Evolutionary conservation across 2,113 vertebrate species (phyloP).

Genomic region (Variabilichromis moorii): DNA sequence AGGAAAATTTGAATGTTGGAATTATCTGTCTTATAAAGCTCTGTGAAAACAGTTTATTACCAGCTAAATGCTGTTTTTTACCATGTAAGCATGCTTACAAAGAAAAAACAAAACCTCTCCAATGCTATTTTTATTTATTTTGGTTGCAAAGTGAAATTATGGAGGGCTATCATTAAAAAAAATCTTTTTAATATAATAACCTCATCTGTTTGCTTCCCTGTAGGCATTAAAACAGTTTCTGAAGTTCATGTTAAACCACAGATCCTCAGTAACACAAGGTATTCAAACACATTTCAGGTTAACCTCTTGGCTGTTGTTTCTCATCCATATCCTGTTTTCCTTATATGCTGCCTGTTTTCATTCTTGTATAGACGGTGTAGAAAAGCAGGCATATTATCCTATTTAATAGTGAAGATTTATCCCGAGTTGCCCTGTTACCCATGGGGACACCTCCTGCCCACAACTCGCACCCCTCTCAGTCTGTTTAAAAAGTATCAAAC

Average conservation of each 20-base stretch:
- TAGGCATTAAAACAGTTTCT: constrained; percentile 7
- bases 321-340: neutral
- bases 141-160: constrained; percentile 55
- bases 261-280: neutral
- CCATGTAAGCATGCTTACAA: neutral
- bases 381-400: neutral
- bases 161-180: constrained; percentile 35
- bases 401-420: neutral
- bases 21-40: constrained; percentile 2
- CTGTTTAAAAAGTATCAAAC: constrained; percentile 15
- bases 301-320: neutral
- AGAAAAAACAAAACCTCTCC: neutral
- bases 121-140: constrained; percentile 69
- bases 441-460: neutral
- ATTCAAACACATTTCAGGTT: neutral
- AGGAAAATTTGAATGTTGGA: constrained; percentile 24
- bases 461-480: neutral
- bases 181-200: neutral
- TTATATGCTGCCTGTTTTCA: neutral
- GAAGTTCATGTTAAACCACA: neutral
- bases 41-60: constrained; percentile 20
- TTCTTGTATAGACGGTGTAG: neutral
- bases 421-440: neutral
- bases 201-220: neutral
- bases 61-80: constrained; percentile 3